Conservation (phyloP, 2,797 vertebrate species). For the Helicolenus hilgendorfi region DNA sequence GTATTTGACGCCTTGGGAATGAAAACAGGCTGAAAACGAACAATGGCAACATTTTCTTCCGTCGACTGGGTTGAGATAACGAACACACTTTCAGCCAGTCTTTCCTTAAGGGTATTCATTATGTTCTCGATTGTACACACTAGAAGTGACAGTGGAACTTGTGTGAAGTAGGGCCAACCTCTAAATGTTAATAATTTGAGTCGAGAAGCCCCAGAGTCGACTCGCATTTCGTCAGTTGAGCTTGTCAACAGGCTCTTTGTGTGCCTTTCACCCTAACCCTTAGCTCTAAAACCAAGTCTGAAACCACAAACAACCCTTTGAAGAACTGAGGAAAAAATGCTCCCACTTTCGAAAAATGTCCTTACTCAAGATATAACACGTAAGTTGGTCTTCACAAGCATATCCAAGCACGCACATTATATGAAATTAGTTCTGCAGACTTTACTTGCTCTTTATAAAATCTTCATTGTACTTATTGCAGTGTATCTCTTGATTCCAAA, state of each 20-base stretch:
- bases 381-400: not conserved
- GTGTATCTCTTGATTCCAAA: too few relatives aligned
- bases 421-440: not conserved
- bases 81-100: not conserved
- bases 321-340: not conserved
- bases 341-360: not conserved
- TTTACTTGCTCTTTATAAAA: too few relatives aligned
- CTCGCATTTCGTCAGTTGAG: not conserved
- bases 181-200: not conserved
- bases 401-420: not conserved
- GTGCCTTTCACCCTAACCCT: too few relatives aligned
- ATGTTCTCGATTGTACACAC: not conserved
- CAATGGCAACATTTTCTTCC: not conserved
- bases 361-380: not conserved
- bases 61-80: not conserved
- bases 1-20: too few relatives aligned
- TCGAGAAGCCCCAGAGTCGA: not conserved
- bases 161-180: not conserved
- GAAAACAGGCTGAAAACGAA: not conserved
- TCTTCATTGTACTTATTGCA: too few relatives aligned
- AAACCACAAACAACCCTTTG: not conserved
- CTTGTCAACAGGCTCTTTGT: too few relatives aligned
- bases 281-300: not conserved
- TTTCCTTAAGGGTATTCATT: not conserved
- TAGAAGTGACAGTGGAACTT: not conserved